A percentile compares a stretch with the other conserved stretches of the same genome.
Evolutionary conservation across 2,888 invertebrate species (phyloP).

Genomic region (Campoplex capitator): DNA sequence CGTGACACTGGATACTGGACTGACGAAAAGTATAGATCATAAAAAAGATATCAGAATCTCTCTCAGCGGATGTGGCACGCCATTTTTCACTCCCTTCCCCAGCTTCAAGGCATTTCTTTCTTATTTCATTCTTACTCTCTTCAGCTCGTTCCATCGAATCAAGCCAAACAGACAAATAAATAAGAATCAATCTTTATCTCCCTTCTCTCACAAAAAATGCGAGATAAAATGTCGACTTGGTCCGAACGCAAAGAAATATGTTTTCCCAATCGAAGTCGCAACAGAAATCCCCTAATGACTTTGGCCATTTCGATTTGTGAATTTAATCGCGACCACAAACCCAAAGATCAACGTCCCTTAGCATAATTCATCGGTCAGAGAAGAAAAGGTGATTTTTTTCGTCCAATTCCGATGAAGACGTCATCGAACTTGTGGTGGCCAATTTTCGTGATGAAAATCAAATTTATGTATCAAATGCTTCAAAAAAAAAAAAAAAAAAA

Average conservation of each 20-base stretch:
- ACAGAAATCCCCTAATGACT: slow-evolving; percentile 75
- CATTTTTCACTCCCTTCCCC: slow-evolving; percentile 68
- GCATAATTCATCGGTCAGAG: not conserved
- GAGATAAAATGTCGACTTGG: not conserved
- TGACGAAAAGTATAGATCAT: slow-evolving; percentile 68
- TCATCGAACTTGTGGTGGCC: slow-evolving; percentile 73
- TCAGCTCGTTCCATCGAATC: slow-evolving; percentile 1
- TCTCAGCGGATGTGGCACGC: slow-evolving; percentile 71
- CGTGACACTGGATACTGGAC: slow-evolving; percentile 74
- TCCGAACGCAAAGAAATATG: not conserved
- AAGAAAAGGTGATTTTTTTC: slow-evolving; percentile 13
- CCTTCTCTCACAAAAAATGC: slow-evolving; percentile 63
- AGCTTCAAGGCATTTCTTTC: slow-evolving; percentile 69
- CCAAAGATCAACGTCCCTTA: not conserved
- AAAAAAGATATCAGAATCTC: slow-evolving; percentile 73
- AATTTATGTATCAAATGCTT: not conserved
- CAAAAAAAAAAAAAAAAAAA: slow-evolving; percentile 6
- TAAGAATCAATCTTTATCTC: not conserved
- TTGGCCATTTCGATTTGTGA: slow-evolving; percentile 73
- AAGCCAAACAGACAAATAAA: slow-evolving; percentile 48
- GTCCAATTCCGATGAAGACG: slow-evolving; percentile 39
- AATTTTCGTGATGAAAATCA: slow-evolving; percentile 69
- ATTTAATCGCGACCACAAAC: slow-evolving; percentile 59
- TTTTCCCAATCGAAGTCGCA: slow-evolving; percentile 64
- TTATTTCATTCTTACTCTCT: not conserved